phyloP scores from a whole-genome alignment of 1,140 invertebrate genomes.

The Wasmannia auropunctata region DNA sequence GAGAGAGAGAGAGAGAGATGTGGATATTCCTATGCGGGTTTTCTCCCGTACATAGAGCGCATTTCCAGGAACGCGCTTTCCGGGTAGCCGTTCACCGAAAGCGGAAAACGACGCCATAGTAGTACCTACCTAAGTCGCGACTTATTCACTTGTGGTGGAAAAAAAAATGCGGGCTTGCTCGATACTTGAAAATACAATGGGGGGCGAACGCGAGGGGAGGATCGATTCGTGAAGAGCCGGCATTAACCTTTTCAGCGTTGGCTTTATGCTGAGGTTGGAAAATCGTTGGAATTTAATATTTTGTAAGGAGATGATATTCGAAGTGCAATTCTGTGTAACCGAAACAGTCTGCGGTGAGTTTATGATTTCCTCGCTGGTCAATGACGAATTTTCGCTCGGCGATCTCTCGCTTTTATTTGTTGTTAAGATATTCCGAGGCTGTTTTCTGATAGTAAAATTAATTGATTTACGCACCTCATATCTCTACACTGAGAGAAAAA shows the following conservation, averaged over 20 bases:
- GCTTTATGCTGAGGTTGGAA: not conserved
- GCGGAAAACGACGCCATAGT: not conserved
- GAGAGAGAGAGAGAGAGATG: too few relatives aligned
- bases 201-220: not conserved
- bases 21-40: slow-evolving; percentile 18
- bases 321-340: slow-evolving; percentile 7
- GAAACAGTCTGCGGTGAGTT: not conserved
- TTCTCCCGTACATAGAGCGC: too few relatives aligned
- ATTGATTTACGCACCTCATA: not conserved
- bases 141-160: slow-evolving; percentile 1
- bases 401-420: not conserved
- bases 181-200: slow-evolving; percentile 27
- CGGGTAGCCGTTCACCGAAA: not conserved
- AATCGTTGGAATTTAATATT: not conserved
- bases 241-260: not conserved
- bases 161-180: slow-evolving; percentile 27
- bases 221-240: not conserved
- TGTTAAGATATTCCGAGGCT: not conserved
- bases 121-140: slow-evolving; percentile 12
- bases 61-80: not conserved
- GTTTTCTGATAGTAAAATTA: not conserved
- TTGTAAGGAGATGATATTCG: not conserved
- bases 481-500: too few relatives aligned
- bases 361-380: not conserved
- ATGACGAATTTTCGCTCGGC: not conserved